Evolutionary conservation across 2,888 invertebrate genomes (phyloP).

Genomic region (Tortrix viridana): DNA sequence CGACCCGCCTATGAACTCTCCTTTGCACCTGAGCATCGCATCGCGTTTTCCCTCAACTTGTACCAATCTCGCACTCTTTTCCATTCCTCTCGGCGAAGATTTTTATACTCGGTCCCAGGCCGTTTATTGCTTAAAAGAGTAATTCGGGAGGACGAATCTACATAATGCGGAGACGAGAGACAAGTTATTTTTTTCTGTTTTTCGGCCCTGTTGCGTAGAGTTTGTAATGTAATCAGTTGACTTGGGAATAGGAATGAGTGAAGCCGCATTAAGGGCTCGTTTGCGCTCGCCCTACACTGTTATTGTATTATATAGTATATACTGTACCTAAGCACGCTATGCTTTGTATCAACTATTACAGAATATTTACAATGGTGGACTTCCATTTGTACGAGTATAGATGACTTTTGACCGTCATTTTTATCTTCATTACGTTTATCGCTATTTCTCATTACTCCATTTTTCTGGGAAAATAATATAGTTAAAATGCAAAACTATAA

Average conservation of each 20-base stretch:
- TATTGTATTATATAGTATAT: not conserved
- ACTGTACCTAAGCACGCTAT: too few relatives aligned
- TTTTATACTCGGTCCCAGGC: constrained; percentile 71
- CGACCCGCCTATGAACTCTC: too few relatives aligned
- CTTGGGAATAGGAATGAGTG: constrained; percentile 43
- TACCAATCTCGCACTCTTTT: constrained; percentile 42
- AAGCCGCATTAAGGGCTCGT: constrained; percentile 19
- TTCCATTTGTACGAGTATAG: too few relatives aligned
- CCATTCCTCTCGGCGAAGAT: constrained; percentile 65
- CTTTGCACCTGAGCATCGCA: constrained; percentile 30
- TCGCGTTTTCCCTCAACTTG: constrained; percentile 40
- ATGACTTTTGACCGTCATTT: too few relatives aligned
- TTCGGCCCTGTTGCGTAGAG: constrained; percentile 39
- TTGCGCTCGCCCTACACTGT: not conserved
- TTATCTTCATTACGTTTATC: too few relatives aligned
- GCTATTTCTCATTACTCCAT: too few relatives aligned
- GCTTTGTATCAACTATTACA: too few relatives aligned
- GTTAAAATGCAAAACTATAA: too few relatives aligned
- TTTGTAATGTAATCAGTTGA: constrained; percentile 58
- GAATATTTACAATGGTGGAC: too few relatives aligned
- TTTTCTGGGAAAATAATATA: too few relatives aligned
- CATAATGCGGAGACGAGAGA: constrained; percentile 74
- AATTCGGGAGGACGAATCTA: constrained; percentile 75
- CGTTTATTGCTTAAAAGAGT: constrained; percentile 81
- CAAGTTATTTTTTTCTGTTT: constrained; percentile 63